Evolutionary conservation across 2,888 invertebrate species (phyloP).

Genomic region (Myopa testacea): DNA sequence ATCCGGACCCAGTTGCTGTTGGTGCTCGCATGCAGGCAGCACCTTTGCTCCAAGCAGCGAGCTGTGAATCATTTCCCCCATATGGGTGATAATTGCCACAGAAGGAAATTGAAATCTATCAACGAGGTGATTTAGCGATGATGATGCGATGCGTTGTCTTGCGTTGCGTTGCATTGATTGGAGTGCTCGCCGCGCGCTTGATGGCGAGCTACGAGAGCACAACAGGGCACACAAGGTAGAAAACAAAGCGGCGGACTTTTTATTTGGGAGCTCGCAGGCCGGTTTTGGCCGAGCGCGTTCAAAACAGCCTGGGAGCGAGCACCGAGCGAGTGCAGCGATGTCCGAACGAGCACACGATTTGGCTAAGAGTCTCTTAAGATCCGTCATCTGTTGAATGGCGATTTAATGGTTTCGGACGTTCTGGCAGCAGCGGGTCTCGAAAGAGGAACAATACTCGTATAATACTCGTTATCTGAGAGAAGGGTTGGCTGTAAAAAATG

Average conservation of each 20-base stretch:
- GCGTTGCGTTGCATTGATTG: conserved; percentile 6
- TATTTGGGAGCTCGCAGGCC: conserved; percentile 21
- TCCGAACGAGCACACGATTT: conserved; percentile 9
- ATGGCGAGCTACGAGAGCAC: not conserved
- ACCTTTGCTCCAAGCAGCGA: conserved; percentile 26
- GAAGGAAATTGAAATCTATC: conserved; percentile 39
- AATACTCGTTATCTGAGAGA: no score
- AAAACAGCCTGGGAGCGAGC: not conserved
- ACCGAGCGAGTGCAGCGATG: not conserved
- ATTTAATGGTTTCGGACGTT: conserved; percentile 33
- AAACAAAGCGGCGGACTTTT: not conserved
- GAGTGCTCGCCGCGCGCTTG: not conserved
- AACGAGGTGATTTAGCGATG: conserved; percentile 40
- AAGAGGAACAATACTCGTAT: not conserved
- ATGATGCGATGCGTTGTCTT: conserved; percentile 19
- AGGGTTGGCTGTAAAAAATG: not conserved
- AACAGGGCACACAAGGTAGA: not conserved
- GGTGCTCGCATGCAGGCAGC: conserved; percentile 3
- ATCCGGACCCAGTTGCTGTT: no score
- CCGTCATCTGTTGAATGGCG: conserved; percentile 29
- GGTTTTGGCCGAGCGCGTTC: not conserved
- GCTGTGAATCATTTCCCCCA: conserved; percentile 29
- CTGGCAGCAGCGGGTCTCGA: conserved; percentile 18
- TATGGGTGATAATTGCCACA: conserved; percentile 34
- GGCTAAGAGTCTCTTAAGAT: conserved; percentile 22